Evolutionary conservation across 2,113 vertebrate genomes (phyloP).

Genomic region (Rattus norvegicus): GRCr8 NC_086022.1:94617001-94617500

Average conservation of each 20-base stretch:
- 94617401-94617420: slow-evolving; percentile 34
- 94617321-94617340: slow-evolving; percentile 16
- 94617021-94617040: not conserved
- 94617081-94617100: not conserved
- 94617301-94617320: slow-evolving; percentile 56
- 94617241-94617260: not conserved
- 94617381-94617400: slow-evolving; percentile 31
- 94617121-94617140: slow-evolving; percentile 33
- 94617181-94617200: slow-evolving; percentile 34
- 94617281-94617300: slow-evolving; percentile 29
- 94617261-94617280: not conserved
- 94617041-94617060: slow-evolving; percentile 28
- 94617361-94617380: slow-evolving; percentile 50
- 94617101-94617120: slow-evolving; percentile 52
- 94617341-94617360: not conserved
- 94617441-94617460: not conserved
- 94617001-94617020: not conserved
- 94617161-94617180: slow-evolving; percentile 50
- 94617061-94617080: not conserved
- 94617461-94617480: slow-evolving; percentile 27
- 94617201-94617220: slow-evolving; percentile 2
- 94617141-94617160: not conserved
- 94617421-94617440: not conserved
- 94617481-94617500: slow-evolving; percentile 28
- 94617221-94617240: slow-evolving; percentile 46